phyloP scores from a whole-genome alignment of 2,888 invertebrate genomes.

The Brachypalpus laphriformis region DNA sequence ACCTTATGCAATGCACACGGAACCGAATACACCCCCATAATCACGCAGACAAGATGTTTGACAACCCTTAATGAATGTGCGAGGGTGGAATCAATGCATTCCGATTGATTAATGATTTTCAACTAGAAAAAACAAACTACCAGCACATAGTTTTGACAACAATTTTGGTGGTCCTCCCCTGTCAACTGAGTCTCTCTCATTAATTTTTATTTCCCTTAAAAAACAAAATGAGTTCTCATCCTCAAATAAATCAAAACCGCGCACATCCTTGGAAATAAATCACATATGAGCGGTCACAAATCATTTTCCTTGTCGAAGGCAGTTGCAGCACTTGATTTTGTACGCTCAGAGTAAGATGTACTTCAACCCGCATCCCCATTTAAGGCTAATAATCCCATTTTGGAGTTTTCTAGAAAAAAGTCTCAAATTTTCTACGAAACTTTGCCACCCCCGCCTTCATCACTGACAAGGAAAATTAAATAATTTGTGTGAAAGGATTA shows the following conservation, averaged over 20 bases:
- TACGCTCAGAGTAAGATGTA: too few relatives aligned
- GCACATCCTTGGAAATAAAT: constrained; percentile 30
- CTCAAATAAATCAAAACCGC: constrained; percentile 29
- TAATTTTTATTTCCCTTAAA: constrained; percentile 39
- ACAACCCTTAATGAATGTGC: constrained; percentile 63
- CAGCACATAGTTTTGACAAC: constrained; percentile 40
- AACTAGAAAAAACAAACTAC: background rate
- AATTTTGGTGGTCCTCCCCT: constrained; percentile 52
- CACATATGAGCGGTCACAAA: constrained; percentile 31
- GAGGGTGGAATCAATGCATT: constrained; percentile 35
- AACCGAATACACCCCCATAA: constrained; percentile 42
- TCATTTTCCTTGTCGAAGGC: constrained; percentile 20
- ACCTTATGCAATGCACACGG: constrained; percentile 65
- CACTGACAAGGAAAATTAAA: constrained; percentile 42
- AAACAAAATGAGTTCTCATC: constrained; percentile 6
- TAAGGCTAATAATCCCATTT: background rate
- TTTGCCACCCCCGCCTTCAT: background rate
- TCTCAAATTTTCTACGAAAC: background rate
- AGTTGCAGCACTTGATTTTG: constrained; percentile 21
- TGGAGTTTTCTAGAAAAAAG: too few relatives aligned
- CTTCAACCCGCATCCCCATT: too few relatives aligned
- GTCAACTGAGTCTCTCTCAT: constrained; percentile 29
- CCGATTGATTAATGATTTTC: constrained; percentile 61
- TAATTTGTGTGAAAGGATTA: constrained; percentile 73
- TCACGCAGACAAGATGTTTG: constrained; percentile 39